Base-by-base conservation (phyloP, 2,888 invertebrate species). In the Habroteleia sp. region DNA sequence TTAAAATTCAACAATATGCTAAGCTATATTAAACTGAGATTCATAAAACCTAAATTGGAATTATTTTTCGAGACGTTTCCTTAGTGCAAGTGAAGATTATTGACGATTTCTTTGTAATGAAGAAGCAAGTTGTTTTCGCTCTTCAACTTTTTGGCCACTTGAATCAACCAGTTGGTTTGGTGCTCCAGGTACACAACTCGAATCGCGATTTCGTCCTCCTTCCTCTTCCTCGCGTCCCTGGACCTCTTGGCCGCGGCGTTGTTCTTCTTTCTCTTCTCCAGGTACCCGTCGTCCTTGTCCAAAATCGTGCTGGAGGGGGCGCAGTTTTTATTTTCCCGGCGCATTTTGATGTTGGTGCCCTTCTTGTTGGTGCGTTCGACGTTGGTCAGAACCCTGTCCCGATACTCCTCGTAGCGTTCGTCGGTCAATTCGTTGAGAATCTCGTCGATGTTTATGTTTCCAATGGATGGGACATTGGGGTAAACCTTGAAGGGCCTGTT, bases 231-330 rank as follows among this genome's bases (percentile, higher is more conserved):
- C 0, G 96, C 93, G 83, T 98, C 98, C 1, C 98, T 91, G 0
- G 97, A 97, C 79, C 97, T 92, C 88, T 98, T 98, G 0, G 98
- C 98, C 0, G 98, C 98, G 76, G 94, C 95, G 87, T 98, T 98
- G 88, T 98, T 98, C 85, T 96, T 96, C 77, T 95, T 92, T 5
- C 98, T 90, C 60, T 97, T 92, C 81, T 96, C 97, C 90, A 94
- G 94, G 85, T 98, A 98, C 0, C 94, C 93, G 1, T 94, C 94
- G 85, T 97, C 96, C 81, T 95, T 91, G 58, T 87, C 87, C 6
- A 85, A 79, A 13, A 82, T 77, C 10, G 83, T 77, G 69, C 84
- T 81, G 2, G 33, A 83, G 0, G 84, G 83, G 1, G 79, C 23
- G 1, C 83, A 82, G 31, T n/a, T 42, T 39, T 83, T 80, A n/a